A percentile compares a stretch with the other conserved stretches of the same genome.
Evolutionary conservation across 2,888 invertebrate species (phyloP).

Genomic region (Minunthozetes semirufus): DNA sequence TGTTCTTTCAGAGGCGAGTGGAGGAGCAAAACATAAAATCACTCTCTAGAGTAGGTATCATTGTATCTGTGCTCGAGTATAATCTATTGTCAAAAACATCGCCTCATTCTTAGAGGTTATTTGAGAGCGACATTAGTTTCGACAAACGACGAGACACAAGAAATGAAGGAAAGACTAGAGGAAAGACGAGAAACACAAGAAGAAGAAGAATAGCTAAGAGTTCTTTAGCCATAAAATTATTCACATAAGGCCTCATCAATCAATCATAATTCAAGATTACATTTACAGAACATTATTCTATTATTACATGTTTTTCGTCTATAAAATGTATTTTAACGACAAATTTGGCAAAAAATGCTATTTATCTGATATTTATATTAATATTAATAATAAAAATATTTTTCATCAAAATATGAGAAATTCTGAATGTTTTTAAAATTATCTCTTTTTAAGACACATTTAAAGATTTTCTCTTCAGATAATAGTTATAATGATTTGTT

Average conservation of each 20-base stretch:
- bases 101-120: background rate
- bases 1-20: background rate
- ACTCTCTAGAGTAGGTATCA: background rate
- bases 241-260: constrained; percentile 2
- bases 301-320: background rate
- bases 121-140: background rate
- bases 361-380: constrained; percentile 8
- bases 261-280: constrained; percentile 16
- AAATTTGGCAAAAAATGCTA: constrained; percentile 4
- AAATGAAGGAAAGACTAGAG: background rate
- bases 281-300: constrained; percentile 6
- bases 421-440: too few relatives aligned
- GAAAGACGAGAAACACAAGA: background rate
- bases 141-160: background rate
- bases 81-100: background rate
- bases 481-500: too few relatives aligned
- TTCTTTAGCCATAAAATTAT: constrained; percentile 11
- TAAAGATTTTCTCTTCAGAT: too few relatives aligned
- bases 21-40: background rate
- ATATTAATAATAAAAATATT: constrained; percentile 1
- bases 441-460: too few relatives aligned
- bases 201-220: background rate
- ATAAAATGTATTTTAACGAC: constrained; percentile 6
- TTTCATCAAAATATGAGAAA: background rate
- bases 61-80: background rate